Percentiles rank a stretch among this genome's conserved stretches.
These are phyloP conservation scores for Andrena fulva DNA, from an alignment of 2,888 invertebrate species.

Conservation along the genomic window DNA sequence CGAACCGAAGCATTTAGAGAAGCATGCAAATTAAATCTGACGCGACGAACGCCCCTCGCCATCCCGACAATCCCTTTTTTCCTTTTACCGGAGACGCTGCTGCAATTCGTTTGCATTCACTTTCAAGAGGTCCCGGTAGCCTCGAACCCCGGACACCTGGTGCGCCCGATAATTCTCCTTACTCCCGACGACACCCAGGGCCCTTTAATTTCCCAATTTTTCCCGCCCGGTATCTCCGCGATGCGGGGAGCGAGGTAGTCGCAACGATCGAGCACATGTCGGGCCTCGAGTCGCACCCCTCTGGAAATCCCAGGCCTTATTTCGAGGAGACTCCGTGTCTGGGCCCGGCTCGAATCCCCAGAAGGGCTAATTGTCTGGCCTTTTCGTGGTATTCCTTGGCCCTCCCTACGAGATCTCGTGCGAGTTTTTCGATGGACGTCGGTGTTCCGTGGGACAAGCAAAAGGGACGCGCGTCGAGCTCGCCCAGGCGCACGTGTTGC, in stretches of 20 bases:
- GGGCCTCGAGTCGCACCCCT: not conserved
- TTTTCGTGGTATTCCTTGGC: slow-evolving; percentile 52
- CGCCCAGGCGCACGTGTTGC: slow-evolving; percentile 80
- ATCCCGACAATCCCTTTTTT: not conserved
- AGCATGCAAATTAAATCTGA: slow-evolving; percentile 31
- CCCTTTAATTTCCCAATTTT: slow-evolving; percentile 11
- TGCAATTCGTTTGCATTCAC: slow-evolving; percentile 36
- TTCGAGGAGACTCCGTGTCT: slow-evolving; percentile 61
- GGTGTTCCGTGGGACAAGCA: slow-evolving; percentile 11
- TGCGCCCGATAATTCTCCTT: not conserved
- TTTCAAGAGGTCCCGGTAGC: not conserved
- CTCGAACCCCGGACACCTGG: slow-evolving; percentile 2
- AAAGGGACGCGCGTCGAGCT: slow-evolving; percentile 58
- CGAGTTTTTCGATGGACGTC: slow-evolving; percentile 52
- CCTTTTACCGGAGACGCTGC: slow-evolving; percentile 3
- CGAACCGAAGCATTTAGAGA: slow-evolving; percentile 30
- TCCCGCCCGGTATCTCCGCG: not conserved
- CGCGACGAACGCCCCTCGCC: not conserved
- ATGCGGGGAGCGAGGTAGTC: not conserved
- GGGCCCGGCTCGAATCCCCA: slow-evolving; percentile 27
- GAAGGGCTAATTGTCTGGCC: slow-evolving; percentile 62
- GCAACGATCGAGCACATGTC: slow-evolving; percentile 38
- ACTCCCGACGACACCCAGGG: not conserved
- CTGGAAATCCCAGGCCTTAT: slow-evolving; percentile 44
- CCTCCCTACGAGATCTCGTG: slow-evolving; percentile 22